Base-by-base conservation (phyloP, 1,140 invertebrate species). In the Mactra quadrangularis region DNA sequence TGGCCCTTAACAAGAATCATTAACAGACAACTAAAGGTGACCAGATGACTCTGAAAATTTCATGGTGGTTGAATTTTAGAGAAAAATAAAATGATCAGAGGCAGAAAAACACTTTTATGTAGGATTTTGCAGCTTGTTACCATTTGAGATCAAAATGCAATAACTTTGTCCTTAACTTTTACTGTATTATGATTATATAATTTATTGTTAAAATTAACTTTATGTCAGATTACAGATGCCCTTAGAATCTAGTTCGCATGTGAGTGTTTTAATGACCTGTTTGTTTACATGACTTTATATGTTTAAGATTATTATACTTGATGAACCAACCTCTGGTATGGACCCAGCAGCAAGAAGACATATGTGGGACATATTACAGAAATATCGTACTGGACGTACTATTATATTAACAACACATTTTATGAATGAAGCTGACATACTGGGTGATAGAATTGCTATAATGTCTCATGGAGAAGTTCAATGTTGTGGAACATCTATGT, bases 351-450 rank as follows among this genome's bases (percentile, higher is more conserved):
- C 98, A 0, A 94, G 98, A 72, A 93, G 98, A 66, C 95, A 96
- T 62, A 95, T 97, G 7, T 99, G 98, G 98, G 96, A 99, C 90
- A 86, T 93, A 57, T 89, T 92, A 72, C 89, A 93, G 87, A 91
- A 89, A 81, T 89, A 95, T 94, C 88, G 91, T 29, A 77, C 88
- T 62, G 93, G 95, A 25, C 94, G 96, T 45, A 98, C 97, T 1
- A 97, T 99, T 87, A 93, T 99, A 4, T 94, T 99, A 0, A 98
- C 97, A 1, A 99, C 98, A 1, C 98, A 99, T 93, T 99, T 97
- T 92, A 99, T 99, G 97, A 98, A 99, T 93, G 98, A 99, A 94
- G 98, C 98, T 4, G 98, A 99, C 93, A 95, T 97, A 33, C 94
- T 99, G 0, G 98, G 97, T 0, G 97, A 99, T 92, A 94, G 97